Percentiles rank a stretch among this genome's conserved stretches.
These are phyloP conservation scores for Synanthedon formicaeformis DNA, from an alignment of 2,888 invertebrate species.

Conservation along the genomic window DNA sequence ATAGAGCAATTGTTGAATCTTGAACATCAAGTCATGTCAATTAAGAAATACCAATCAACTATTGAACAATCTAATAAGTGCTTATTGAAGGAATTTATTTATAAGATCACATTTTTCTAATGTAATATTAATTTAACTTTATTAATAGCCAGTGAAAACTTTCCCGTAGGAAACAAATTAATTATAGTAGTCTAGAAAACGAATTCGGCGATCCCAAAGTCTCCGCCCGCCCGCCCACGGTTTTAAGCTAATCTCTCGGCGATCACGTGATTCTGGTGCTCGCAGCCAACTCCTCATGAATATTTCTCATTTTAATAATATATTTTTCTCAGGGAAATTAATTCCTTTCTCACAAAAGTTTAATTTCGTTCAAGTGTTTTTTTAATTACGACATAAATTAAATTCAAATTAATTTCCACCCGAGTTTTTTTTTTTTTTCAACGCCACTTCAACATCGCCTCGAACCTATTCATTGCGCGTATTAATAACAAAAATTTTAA, in stretches of 20 bases:
- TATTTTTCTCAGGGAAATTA: constrained; percentile 6
- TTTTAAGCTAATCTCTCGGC: constrained; percentile 1
- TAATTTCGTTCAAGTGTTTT: background rate
- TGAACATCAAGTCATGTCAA: no score
- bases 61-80: no score
- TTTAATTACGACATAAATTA: background rate
- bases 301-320: constrained; percentile 9
- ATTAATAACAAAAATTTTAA: no score
- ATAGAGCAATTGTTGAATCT: no score
- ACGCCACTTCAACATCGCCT: no score
- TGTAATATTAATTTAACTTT: no score
- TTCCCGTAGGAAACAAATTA: background rate
- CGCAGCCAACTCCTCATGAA: constrained; percentile 4
- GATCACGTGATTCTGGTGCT: constrained; percentile 6
- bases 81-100: no score
- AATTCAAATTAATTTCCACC: background rate
- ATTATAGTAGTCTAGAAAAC: background rate
- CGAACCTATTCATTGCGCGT: no score
- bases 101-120: no score
- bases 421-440: no score
- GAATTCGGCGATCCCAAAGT: background rate
- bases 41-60: no score
- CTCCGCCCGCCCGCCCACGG: background rate
- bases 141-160: background rate
- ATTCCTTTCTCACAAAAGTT: constrained; percentile 1